Evolutionary conservation across 2,113 vertebrate genomes (phyloP).

Genomic region (Tyto alba): DNA sequence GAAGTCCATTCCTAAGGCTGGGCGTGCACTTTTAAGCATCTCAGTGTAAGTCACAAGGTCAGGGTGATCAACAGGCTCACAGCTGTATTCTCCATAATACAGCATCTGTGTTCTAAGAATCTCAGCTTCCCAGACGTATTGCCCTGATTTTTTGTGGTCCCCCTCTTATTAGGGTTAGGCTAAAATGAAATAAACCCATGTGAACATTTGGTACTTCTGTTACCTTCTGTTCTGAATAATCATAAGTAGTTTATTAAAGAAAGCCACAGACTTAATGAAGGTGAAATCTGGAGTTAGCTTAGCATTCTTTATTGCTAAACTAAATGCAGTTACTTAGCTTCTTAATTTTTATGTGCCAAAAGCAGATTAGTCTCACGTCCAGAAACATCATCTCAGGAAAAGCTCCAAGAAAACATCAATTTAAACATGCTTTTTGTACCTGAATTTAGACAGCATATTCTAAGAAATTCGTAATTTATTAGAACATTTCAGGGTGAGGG

Average conservation of each 20-base stretch:
- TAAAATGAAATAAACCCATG: background rate
- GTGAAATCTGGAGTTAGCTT: background rate
- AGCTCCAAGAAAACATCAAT: background rate
- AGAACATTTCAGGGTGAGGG: background rate
- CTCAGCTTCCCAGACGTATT: background rate
- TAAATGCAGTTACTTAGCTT: background rate
- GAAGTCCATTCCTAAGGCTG: background rate
- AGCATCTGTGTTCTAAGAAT: background rate
- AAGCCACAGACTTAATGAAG: background rate
- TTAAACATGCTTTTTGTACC: background rate
- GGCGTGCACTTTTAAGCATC: background rate
- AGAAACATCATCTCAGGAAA: background rate
- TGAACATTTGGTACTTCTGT: background rate
- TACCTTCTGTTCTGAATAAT: background rate
- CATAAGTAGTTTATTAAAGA: background rate
- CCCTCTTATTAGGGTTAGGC: background rate
- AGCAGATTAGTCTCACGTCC: background rate
- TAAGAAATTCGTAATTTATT: background rate
- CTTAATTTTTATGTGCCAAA: background rate
- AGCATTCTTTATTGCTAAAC: background rate
- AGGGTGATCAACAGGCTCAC: background rate
- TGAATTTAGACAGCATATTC: background rate
- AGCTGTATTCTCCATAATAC: background rate
- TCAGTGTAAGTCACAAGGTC: background rate
- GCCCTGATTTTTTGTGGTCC: background rate